A percentile compares a stretch with the other conserved stretches of the same genome.
phyloP scores from a whole-genome alignment of 1,140 invertebrate species.

The Nilaparvata lugens region DNA sequence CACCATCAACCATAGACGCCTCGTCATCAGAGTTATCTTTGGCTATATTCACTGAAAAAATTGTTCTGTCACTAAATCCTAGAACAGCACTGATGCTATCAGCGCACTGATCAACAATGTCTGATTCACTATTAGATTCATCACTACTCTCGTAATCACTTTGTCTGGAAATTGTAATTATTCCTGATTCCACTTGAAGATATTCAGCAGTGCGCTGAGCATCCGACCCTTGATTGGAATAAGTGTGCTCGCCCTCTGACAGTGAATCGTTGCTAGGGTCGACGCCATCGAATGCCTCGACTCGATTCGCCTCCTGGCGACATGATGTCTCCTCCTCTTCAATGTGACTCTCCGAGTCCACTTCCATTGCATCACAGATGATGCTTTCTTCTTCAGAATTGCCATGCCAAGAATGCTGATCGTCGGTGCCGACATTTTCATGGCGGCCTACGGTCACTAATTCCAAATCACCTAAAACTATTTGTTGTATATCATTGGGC shows the following conservation, averaged over 20 bases:
- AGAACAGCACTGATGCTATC: constrained; percentile 14
- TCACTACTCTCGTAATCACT: constrained; percentile 17
- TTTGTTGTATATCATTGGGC: constrained; percentile 20
- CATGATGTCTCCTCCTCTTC: constrained; percentile 1
- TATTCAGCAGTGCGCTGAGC: constrained; percentile 2
- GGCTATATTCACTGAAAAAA: constrained; percentile 4
- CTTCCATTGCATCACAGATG: neutral
- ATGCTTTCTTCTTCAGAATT: constrained; percentile 5
- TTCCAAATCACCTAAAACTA: constrained; percentile 17
- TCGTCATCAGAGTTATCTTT: constrained; percentile 13
- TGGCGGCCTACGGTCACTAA: neutral
- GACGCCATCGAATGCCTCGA: neutral
- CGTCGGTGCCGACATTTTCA: constrained; percentile 7
- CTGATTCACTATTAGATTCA: constrained; percentile 1
- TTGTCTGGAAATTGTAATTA: constrained; percentile 14
- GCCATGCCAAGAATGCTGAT: neutral
- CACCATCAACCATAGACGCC: neutral
- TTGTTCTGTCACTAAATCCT: constrained; percentile 10
- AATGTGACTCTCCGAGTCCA: neutral
- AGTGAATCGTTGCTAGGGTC: constrained; percentile 3
- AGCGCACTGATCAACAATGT: neutral
- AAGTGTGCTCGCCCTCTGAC: neutral
- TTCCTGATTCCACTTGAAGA: constrained; percentile 8
- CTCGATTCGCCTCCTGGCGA: no score
- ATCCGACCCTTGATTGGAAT: neutral